Percentiles rank a stretch among this genome's conserved stretches.
Evolutionary conservation across 2,113 vertebrate species (phyloP).

Genomic region (Natator depressus): DNA sequence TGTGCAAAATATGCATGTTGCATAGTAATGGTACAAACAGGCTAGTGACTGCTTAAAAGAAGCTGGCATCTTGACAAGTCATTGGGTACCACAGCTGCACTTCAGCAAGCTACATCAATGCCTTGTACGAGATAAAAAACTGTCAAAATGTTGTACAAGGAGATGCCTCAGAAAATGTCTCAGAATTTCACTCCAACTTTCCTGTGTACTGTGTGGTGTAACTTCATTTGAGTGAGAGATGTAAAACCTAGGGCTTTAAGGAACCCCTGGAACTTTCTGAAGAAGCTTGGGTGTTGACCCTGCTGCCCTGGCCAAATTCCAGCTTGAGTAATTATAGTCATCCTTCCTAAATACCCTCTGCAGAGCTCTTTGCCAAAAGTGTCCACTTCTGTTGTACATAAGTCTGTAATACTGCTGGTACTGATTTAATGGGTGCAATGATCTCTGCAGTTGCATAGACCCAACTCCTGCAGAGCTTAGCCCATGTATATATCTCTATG

Average conservation of each 20-base stretch:
- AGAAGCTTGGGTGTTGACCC: not conserved
- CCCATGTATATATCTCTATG: not conserved
- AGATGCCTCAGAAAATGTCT: not conserved
- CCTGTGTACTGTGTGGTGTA: not conserved
- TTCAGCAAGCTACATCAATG: not conserved
- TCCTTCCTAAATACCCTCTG: not conserved
- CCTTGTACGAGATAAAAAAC: not conserved
- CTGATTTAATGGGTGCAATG: not conserved
- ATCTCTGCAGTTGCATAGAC: not conserved
- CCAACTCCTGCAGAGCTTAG: not conserved
- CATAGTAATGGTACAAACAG: not conserved
- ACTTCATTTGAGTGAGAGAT: not conserved
- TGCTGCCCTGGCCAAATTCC: not conserved
- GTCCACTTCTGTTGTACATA: not conserved
- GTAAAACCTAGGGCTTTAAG: not conserved
- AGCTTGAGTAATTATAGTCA: not conserved
- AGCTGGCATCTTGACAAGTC: not conserved
- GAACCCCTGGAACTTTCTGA: not conserved
- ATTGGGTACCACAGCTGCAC: not conserved
- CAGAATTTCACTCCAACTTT: not conserved
- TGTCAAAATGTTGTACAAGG: not conserved
- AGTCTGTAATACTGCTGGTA: not conserved
- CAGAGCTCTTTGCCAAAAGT: not conserved
- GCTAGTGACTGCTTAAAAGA: not conserved
- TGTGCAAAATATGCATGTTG: not conserved